Conservation (phyloP, 2,888 invertebrate genomes). For the Lapara coniferarum region DNA sequence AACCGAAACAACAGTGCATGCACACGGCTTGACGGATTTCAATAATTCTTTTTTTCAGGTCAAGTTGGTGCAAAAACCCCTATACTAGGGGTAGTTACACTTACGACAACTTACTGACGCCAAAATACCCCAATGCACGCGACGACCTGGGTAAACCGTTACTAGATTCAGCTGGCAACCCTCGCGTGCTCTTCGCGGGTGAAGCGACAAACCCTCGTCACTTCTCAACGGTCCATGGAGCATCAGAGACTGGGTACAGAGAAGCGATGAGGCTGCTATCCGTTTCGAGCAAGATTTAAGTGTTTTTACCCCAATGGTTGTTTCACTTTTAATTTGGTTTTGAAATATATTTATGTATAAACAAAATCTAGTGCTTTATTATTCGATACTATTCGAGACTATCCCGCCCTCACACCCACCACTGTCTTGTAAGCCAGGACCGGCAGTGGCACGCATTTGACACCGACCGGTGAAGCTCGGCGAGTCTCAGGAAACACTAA, state of each 20-base stretch:
- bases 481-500: no score
- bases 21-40: no score
- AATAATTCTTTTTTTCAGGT: slow-evolving; percentile 67
- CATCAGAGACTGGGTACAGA: slow-evolving; percentile 86
- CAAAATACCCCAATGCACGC: slow-evolving; percentile 75
- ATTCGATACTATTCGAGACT: no score
- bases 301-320: neutral
- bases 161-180: slow-evolving; percentile 63
- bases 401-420: no score
- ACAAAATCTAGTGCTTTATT: no score
- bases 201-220: slow-evolving; percentile 82
- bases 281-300: slow-evolving; percentile 41
- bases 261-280: slow-evolving; percentile 79
- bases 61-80: slow-evolving; percentile 88
- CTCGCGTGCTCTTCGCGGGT: slow-evolving; percentile 84
- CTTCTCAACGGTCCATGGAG: slow-evolving; percentile 90
- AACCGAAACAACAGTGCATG: no score
- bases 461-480: no score
- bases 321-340: neutral
- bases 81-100: slow-evolving; percentile 89
- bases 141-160: slow-evolving; percentile 84
- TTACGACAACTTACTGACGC: slow-evolving; percentile 81
- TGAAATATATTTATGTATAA: neutral
- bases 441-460: no score
- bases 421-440: no score